phyloP scores from a whole-genome alignment of 2,888 invertebrate genomes.

The Vanessa cardui region DNA sequence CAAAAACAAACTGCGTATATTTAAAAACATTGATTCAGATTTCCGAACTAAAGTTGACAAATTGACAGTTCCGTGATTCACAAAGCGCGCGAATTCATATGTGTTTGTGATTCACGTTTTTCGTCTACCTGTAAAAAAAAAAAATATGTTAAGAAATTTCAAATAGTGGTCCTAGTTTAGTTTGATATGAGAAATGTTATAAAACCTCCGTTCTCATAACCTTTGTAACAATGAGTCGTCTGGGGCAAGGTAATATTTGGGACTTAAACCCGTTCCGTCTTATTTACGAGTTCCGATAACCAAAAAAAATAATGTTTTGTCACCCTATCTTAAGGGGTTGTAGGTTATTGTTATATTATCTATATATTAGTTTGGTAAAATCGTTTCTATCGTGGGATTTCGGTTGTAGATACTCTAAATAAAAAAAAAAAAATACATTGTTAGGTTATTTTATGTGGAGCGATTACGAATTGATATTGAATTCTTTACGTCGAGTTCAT shows the following conservation, averaged over 20 bases:
- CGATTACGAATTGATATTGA: background rate
- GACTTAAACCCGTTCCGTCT: slow-evolving; percentile 13
- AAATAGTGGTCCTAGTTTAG: background rate
- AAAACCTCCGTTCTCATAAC: slow-evolving; percentile 16
- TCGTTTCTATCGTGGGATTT: slow-evolving; percentile 22
- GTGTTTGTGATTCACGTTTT: background rate
- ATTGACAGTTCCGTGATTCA: slow-evolving; percentile 19
- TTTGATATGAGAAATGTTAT: background rate
- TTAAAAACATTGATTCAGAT: no score
- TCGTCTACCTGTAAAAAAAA: slow-evolving; percentile 2
- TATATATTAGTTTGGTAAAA: background rate
- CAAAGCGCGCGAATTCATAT: slow-evolving; percentile 35
- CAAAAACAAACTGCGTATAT: no score
- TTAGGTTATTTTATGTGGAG: slow-evolving; percentile 17
- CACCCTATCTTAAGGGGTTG: slow-evolving; percentile 12
- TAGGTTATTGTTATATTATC: slow-evolving; percentile 19
- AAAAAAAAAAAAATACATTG: slow-evolving; percentile 11
- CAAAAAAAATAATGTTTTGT: slow-evolving; percentile 6
- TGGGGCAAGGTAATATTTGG: slow-evolving; percentile 9
- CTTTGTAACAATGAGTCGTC: slow-evolving; percentile 6
- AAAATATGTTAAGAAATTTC: background rate
- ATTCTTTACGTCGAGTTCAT: no score
- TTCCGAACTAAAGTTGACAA: no score
- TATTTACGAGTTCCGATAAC: slow-evolving; percentile 12
- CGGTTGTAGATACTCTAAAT: background rate